These are phyloP conservation scores for Amphipoea oculea DNA, from an alignment of 2,888 invertebrate species.

Conservation along the genomic window DNA sequence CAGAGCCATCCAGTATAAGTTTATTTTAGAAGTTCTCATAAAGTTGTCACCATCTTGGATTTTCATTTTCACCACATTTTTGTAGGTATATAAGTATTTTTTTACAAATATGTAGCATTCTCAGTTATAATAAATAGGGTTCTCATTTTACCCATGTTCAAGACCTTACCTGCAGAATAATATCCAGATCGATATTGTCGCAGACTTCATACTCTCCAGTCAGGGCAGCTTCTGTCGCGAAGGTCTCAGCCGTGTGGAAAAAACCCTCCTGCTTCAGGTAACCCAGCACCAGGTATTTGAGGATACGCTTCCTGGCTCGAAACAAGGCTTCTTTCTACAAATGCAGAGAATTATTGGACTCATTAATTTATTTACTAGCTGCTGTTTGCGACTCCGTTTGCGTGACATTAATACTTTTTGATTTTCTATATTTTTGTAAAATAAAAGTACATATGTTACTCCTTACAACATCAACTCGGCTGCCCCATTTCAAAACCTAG, in stretches of 20 bases:
- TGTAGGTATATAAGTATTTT: neutral
- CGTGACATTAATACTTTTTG: neutral
- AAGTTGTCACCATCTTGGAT: too few species aligned
- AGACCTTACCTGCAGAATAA: slow-evolving; percentile 92
- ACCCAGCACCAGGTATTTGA: slow-evolving; percentile 91
- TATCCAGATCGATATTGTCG: slow-evolving; percentile 97
- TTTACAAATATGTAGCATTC: neutral
- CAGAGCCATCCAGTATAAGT: too few species aligned
- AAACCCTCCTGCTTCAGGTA: slow-evolving; percentile 93
- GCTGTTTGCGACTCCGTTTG: neutral
- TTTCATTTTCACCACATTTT: too few species aligned
- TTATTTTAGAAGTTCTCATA: too few species aligned
- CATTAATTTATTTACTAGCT: neutral
- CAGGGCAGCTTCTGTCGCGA: slow-evolving; percentile 94
- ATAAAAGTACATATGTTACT: neutral
- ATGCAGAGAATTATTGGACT: neutral
- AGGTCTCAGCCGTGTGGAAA: slow-evolving; percentile 91
- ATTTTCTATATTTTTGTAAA: neutral
- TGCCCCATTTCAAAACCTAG: too few species aligned
- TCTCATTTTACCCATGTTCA: neutral
- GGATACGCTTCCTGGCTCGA: slow-evolving; percentile 83
- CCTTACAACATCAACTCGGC: neutral
- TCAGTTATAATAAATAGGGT: neutral
- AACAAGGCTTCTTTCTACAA: slow-evolving; percentile 85
- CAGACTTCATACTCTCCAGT: slow-evolving; percentile 94